Base-by-base conservation (phyloP, 2,113 vertebrate species). In the Octodon degus region DNA sequence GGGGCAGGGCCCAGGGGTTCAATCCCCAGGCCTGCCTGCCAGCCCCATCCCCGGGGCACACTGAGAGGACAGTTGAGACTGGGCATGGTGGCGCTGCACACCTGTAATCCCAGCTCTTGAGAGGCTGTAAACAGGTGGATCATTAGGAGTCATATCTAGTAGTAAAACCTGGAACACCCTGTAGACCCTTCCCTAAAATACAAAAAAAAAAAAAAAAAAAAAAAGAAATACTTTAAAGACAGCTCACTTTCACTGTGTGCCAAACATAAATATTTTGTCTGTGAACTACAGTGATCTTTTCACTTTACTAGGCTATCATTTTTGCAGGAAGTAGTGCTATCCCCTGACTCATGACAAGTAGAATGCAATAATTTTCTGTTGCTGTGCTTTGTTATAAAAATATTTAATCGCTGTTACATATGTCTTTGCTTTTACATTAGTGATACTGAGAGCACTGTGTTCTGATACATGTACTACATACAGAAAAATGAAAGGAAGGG, bases 331-430 rank as follows among this genome's bases (percentile, higher is more conserved):
- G 92, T 95, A 94, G 91, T 96, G 95, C 86, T 55, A 37, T 94
- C 95, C 97, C 96, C 81, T 90, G 91, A 92, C 93, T 96, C 32
- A 97, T 88, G 86, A 96, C 93, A 96, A 98, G 90, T 95, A 68
- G 93, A 97, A 98, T 97, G 91, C 95, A 30, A 98, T 96, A 13
- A 96, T 96, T 98, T 98, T 87, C 98, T 96, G 43, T 97, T 98
- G 97, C 95, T 86, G 92, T 96, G 96, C 82, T 89, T 30, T 67
- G 25, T 10, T 4, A 53, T 94, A 95, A 98, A 97, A 95, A 92
- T 97, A 96, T 95, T 98, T 98, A 95, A 97, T 96, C 96, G 81
- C 89, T 70, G 72, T 79, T 98, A 96, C 96, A 76, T 96, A 86
- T 97, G 96, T 98, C 97, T 90, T 72, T 97, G 97, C 96, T 98